Conservation (phyloP, 1,140 invertebrate species). For the Eufriesea mexicana region DNA sequence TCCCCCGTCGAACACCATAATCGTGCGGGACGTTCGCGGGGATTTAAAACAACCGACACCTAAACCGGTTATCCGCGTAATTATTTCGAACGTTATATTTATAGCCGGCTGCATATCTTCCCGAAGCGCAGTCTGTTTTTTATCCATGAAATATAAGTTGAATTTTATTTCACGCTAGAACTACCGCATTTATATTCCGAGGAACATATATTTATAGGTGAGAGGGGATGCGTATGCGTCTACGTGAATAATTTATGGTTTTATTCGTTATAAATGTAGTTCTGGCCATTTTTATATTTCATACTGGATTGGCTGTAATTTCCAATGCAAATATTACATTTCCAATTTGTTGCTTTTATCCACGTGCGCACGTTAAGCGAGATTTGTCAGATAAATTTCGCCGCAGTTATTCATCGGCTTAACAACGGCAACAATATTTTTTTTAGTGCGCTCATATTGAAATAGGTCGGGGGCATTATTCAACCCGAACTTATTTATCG, state of each 20-base stretch:
- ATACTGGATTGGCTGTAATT: neutral
- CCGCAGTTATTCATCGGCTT: neutral
- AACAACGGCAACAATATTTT: neutral
- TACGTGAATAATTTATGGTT: conserved; percentile 8
- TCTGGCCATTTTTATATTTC: neutral
- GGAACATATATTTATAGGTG: neutral
- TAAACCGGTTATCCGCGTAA: neutral
- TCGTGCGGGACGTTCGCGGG: neutral
- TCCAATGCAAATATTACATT: conserved; percentile 17
- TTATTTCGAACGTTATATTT: neutral
- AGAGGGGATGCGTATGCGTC: neutral
- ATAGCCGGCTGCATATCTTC: neutral
- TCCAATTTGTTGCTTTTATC: neutral
- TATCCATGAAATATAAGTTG: neutral
- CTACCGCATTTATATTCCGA: neutral
- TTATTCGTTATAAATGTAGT: conserved; percentile 2
- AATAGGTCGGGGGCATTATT: neutral
- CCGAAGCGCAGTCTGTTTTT: neutral
- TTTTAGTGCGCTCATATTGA: neutral
- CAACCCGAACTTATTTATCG: neutral
- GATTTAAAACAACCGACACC: neutral
- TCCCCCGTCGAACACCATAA: too few relatives aligned
- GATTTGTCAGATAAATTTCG: neutral
- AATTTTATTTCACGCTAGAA: neutral
- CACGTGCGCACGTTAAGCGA: neutral